Evolutionary conservation across 2,797 vertebrate genomes (phyloP).

Genomic region (Menidia menidia): DNA sequence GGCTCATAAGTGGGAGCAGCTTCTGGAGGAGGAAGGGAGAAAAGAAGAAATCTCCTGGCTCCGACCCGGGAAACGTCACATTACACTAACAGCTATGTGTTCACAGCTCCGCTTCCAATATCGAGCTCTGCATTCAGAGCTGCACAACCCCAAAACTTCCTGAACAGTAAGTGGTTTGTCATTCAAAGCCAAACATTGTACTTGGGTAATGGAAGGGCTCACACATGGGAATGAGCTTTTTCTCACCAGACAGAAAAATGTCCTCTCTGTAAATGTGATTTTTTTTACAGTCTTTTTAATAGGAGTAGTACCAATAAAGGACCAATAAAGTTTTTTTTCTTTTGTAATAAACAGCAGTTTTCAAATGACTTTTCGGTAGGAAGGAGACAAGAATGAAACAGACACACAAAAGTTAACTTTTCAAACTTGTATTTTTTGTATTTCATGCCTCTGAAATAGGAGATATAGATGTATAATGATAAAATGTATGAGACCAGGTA

Average conservation of each 20-base stretch:
- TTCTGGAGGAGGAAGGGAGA: slow-evolving; percentile 37
- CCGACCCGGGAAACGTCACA: slow-evolving; percentile 68
- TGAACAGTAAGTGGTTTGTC: slow-evolving; percentile 14
- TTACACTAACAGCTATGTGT: slow-evolving; percentile 65
- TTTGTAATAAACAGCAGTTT: not conserved
- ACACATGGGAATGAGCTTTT: no score
- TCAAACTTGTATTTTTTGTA: no score
- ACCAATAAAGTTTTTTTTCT: not conserved
- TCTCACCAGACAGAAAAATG: not conserved
- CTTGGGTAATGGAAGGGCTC: not conserved
- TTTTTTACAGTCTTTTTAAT: slow-evolving; percentile 18
- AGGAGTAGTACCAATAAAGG: not conserved
- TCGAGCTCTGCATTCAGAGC: slow-evolving; percentile 32
- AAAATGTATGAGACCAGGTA: not conserved
- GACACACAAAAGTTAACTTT: no score
- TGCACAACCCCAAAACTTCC: slow-evolving; percentile 24
- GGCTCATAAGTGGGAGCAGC: slow-evolving; percentile 49
- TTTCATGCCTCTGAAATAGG: no score
- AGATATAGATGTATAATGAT: no score
- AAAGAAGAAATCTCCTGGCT: slow-evolving; percentile 44
- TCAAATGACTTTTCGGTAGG: not conserved
- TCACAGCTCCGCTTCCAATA: slow-evolving; percentile 58
- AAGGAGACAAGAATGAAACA: not conserved
- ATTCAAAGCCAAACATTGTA: slow-evolving; percentile 16
- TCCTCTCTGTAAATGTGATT: slow-evolving; percentile 32